Evolutionary conservation across 2,888 invertebrate species (phyloP), one percentile per base, ranked within the genome.

Genomic region (Melieria omissa): DNA sequence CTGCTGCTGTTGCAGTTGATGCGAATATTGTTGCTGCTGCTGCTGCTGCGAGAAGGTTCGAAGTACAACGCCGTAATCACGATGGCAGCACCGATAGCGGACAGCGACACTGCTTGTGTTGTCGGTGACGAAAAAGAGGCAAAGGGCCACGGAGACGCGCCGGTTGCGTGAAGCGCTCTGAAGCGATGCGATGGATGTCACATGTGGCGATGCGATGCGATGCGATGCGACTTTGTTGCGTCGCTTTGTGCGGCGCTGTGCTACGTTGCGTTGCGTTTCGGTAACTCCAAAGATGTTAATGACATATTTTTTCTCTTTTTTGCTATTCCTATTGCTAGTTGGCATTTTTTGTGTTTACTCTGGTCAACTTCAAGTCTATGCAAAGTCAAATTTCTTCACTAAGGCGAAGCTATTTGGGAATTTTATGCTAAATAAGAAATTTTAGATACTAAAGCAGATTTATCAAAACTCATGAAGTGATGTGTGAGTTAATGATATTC

Each of bases 121-220:
- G 52, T n/a, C 14, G 52, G 52, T 52, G 52, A 52, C 52, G 52
- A 52, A 12, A 52, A 9, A 12, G 14, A 52, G 14, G 52, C 52
- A 8, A 52, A 12, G 5, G 5, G 52, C 52, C 12, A 52, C 52
- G 9, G 7, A n/a, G 49, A 9, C 54, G 46, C 69, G 69, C 55
- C 55, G 14, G 62, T 55, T 63, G 57, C 69, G 63, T 46, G 69
- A 47, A 55, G 47, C 63, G 63, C 62, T 69, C 62, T 63, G 63
- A 69, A 55, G 62, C 62, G 63, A 69, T 63, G 60, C 67, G 52
- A 60, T 67, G 67, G 67, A 67, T 67, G 67, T 67, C 67, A 67
- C 61, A 60, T 44, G 67, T 60, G 58, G 67, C 67, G 60, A 61
- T 67, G 67, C 67, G 67, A 67, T 67, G 67, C 67, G 55, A 55